Evolutionary conservation across 2,888 invertebrate species (phyloP), one percentile per base, ranked within the genome.

Genomic region (Tachina lurida): DNA sequence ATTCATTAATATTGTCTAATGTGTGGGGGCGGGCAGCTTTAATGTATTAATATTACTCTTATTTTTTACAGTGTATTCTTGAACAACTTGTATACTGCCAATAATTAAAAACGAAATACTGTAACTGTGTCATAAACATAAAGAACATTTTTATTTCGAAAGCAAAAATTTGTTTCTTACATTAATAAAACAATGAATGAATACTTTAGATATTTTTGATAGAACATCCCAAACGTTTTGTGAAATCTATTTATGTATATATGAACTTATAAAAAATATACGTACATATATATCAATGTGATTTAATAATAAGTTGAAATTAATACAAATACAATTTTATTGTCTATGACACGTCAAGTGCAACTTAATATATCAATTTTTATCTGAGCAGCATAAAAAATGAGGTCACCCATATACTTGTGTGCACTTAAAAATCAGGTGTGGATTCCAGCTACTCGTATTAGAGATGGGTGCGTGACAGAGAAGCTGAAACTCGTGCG

Each of bases 391-490:
- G 9, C 17, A 41, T 7, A 49, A 17, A 63, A 77, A 83, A 77
- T 65, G 65, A 56, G 76, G 82, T 77, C 71, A 83, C 76, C 76
- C 45, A 76, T 65, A 76, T 83, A 58, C 49, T 49, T 68, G 54
- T 68, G 54, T 54, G 54, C 62, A 47, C 63, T 62, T 76, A 70
- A 76, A 71, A 67, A 82, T 56, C 52, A 58, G 65, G 31, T 31
- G 31, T 31, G 31, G 31, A 31, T 31, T 31, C 31, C 1, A 31
- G 31, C 31, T 31, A 31, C 31, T 31, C 31, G 31, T 1, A 31
- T 1, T 7, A 31, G 31, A 31, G 31, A 31, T 31, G 31, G 7
- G 2, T 7, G 31, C 31, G 31, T 31, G 31, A 31, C 1, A 31
- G 31, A 31, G 7, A 31, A 7, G 5, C 31, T 31, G 31, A 31